phyloP scores from a whole-genome alignment of 2,888 invertebrate species.

The Drosophila greeni region DNA sequence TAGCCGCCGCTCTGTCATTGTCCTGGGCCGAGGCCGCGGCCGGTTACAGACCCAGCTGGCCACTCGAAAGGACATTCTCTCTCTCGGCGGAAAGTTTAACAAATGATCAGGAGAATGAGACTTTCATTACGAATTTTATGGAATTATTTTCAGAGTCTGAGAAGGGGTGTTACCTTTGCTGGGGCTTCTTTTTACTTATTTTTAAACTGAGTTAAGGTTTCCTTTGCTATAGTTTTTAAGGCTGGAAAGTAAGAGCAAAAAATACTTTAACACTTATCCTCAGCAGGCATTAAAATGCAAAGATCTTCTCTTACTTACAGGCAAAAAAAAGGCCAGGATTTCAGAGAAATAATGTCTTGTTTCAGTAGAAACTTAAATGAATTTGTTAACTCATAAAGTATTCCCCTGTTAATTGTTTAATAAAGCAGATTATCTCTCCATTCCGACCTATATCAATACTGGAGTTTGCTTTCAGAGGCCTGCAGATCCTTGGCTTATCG shows the following conservation, averaged over 20 bases:
- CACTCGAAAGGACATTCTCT: constrained; percentile 26
- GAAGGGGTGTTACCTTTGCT: neutral
- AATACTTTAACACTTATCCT: too few relatives aligned
- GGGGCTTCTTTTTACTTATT: too few relatives aligned
- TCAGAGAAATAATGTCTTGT: too few relatives aligned
- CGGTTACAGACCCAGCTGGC: neutral
- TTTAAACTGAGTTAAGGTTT: neutral
- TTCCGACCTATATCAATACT: neutral
- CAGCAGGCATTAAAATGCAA: too few relatives aligned
- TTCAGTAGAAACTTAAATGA: too few relatives aligned
- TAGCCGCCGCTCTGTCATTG: constrained; percentile 39
- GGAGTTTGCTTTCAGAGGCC: neutral
- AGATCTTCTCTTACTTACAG: too few relatives aligned
- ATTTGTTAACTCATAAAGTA: neutral
- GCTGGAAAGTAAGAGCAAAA: too few relatives aligned
- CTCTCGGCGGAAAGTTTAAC: constrained; percentile 14
- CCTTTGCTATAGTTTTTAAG: too few relatives aligned
- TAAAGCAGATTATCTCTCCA: neutral
- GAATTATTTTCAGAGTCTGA: neutral
- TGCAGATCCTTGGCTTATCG: neutral
- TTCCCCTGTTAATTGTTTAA: neutral
- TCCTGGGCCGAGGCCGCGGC: constrained; percentile 4
- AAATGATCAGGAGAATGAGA: constrained; percentile 8
- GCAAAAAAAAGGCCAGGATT: neutral
- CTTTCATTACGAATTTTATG: neutral